Evolutionary conservation across 2,888 invertebrate genomes (phyloP), one percentile per base, ranked within the genome.

Genomic region (Sabellastarte sp.): DNA sequence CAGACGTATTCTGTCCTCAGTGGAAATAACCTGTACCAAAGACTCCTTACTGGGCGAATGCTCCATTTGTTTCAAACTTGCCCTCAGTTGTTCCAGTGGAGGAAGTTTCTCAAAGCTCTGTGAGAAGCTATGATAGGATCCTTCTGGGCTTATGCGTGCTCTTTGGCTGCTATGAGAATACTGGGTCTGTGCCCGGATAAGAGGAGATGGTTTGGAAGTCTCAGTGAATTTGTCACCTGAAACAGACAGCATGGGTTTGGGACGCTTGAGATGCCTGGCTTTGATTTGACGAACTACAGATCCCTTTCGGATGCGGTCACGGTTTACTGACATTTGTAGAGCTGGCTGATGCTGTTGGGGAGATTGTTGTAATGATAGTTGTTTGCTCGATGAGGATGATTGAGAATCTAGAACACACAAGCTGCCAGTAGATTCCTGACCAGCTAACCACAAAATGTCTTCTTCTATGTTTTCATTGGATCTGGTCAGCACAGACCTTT

Each of bases 391-490:
- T 26, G 28, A 30, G 57, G 29, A 10, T 5, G 33, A 5, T 10
- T 30, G 10, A 4, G 15, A 3, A 15, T 4, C 10, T 28, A 4
- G 4, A 3, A 68, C 32, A 20, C 53, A n/a, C 24, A 70, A 65
- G 68, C 78, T 78, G 28, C 80, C 80, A 0, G 77, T 77, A 32
- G 74, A 73, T 61, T 76, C 75, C 50, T 71, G 71, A 1, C 75
- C 74, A 53, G 74, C 76, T 2, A 77, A 68, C 69, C 72, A 74
- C 1, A 66, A 64, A 15, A 78, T 51, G n/a, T 80, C 79, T 55
- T 75, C 73, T 1, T 72, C 69, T 4, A 75, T 67, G 53, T 65
- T 71, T 2, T 73, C 69, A 63, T 75, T 76, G 5, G 71, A 61
- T 30, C 70, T 63, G 51, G 64, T 71, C 5, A 77, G 55, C 4